phyloP scores from a whole-genome alignment of 1,140 invertebrate genomes.

The Drosophila fuyamai region DNA sequence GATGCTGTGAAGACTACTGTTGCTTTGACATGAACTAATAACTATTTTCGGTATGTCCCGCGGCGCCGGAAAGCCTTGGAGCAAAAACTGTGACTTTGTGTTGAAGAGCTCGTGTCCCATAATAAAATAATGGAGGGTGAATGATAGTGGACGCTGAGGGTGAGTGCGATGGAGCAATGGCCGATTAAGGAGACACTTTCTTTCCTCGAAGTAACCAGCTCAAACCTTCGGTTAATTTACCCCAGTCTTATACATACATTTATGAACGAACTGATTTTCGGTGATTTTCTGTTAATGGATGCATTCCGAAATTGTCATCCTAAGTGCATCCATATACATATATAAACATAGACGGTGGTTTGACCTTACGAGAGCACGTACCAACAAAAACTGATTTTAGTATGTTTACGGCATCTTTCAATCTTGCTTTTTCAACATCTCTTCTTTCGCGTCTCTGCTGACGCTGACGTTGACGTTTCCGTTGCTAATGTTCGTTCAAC shows the following conservation, averaged over 20 bases:
- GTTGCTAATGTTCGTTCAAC: conserved; percentile 24
- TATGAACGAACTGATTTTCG: too few species aligned
- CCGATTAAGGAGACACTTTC: conserved; percentile 43
- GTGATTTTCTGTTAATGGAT: neutral
- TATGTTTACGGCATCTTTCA: conserved; percentile 65
- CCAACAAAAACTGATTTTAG: conserved; percentile 82
- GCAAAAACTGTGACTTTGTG: conserved; percentile 33
- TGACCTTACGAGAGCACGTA: conserved; percentile 59
- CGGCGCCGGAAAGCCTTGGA: conserved; percentile 13
- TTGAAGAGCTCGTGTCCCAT: conserved; percentile 41
- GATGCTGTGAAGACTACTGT: conserved; percentile 43
- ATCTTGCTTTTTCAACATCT: conserved; percentile 62
- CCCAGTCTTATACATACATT: too few species aligned
- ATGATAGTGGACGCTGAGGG: too few species aligned
- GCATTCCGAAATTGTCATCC: too few species aligned
- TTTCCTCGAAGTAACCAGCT: too few species aligned
- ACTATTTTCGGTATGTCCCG: conserved; percentile 71
- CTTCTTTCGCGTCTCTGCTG: conserved; percentile 9
- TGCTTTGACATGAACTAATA: conserved; percentile 66
- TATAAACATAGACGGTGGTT: neutral
- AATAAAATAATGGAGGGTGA: too few species aligned
- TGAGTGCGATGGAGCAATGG: conserved; percentile 63
- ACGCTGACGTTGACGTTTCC: conserved; percentile 12
- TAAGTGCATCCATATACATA: too few species aligned
- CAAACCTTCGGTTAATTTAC: too few species aligned